Conservation (phyloP, 2,888 invertebrate genomes). For the Apotomis turbidana region DNA sequence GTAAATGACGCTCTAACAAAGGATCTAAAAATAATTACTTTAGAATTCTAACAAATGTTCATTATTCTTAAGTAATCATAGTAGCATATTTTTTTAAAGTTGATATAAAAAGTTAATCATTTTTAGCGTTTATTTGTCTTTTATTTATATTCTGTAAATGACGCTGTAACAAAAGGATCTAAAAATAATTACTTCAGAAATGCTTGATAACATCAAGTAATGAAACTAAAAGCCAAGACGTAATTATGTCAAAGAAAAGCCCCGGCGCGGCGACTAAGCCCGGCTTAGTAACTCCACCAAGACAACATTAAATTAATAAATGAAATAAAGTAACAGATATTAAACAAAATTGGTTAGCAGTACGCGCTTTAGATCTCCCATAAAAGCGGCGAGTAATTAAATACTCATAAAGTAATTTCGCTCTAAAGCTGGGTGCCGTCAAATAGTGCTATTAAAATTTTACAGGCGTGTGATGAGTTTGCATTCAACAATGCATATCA, state of each 20-base stretch:
- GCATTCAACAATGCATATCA: neutral
- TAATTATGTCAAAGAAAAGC: constrained; percentile 31
- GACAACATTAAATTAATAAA: constrained; percentile 15
- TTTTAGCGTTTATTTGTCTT: too few relatives aligned
- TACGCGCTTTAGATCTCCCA: neutral
- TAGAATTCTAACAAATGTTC: neutral
- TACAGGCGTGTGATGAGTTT: constrained; percentile 5
- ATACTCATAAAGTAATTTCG: constrained; percentile 3
- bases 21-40: constrained; percentile 23
- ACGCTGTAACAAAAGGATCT: constrained; percentile 12
- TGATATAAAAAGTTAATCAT: too few relatives aligned
- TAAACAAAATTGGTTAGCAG: constrained; percentile 6
- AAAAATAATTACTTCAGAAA: constrained; percentile 21
- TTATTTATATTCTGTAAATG: neutral
- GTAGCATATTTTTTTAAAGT: too few relatives aligned
- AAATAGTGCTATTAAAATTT: constrained; percentile 1
- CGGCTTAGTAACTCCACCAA: constrained; percentile 4
- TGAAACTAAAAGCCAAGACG: constrained; percentile 23
- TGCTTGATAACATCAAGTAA: constrained; percentile 28
- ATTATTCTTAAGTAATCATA: too few relatives aligned
- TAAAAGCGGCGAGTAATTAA: neutral
- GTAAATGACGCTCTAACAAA: constrained; percentile 1
- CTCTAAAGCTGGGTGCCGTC: neutral
- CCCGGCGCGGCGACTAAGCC: constrained; percentile 9
- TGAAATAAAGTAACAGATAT: constrained; percentile 7